Evolutionary conservation across 2,797 vertebrate genomes (phyloP).

Genomic region (Nyctalus aviator): DNA sequence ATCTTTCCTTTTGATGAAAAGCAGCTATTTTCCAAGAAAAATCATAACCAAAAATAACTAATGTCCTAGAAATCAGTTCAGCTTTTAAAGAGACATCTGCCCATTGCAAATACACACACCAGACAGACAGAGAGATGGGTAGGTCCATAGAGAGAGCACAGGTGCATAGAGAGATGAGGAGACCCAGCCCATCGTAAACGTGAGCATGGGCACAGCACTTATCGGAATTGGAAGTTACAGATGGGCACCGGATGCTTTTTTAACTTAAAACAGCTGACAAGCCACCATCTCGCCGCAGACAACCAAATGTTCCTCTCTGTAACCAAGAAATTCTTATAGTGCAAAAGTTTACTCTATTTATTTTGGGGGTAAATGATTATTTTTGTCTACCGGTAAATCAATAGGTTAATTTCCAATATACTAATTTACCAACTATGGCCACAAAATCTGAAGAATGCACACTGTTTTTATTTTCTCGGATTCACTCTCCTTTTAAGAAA

Average conservation of each 20-base stretch:
- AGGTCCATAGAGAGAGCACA: no score
- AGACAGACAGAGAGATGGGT: neutral
- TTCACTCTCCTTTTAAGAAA: neutral
- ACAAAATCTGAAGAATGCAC: neutral
- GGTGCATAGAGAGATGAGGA: neutral
- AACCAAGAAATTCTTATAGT: neutral
- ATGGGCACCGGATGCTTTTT: neutral
- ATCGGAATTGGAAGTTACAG: neutral
- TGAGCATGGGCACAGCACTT: neutral
- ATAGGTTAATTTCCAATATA: neutral
- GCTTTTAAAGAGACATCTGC: conserved; percentile 43
- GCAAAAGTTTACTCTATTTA: neutral
- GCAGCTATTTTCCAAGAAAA: conserved; percentile 50
- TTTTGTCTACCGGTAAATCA: conserved; percentile 13
- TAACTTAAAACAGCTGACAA: neutral
- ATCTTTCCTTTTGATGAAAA: conserved; percentile 19
- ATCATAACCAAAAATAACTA: conserved; percentile 28
- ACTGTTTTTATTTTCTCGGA: neutral
- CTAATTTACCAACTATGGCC: neutral
- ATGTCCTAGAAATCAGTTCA: conserved; percentile 54
- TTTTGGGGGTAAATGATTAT: neutral
- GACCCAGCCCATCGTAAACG: neutral
- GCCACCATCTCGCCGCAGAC: neutral
- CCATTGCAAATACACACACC: neutral
- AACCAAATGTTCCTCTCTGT: neutral